phyloP scores from a whole-genome alignment of 1,140 invertebrate genomes.

The Amphibalanus amphitrite region DNA sequence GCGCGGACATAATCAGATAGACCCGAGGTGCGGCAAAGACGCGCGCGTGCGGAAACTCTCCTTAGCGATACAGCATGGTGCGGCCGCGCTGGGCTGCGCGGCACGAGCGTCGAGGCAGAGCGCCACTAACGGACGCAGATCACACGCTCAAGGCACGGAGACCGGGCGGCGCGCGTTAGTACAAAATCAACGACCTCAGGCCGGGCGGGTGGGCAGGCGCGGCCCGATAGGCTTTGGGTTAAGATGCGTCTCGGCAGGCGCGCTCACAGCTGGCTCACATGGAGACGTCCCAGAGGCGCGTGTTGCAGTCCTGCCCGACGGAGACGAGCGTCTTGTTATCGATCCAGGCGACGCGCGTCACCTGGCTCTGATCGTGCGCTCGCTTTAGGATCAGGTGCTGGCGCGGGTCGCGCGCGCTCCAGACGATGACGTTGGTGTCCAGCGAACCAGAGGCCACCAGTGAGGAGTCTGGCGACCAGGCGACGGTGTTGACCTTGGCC shows the following conservation, averaged over 20 bases:
- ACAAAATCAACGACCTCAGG: too few species aligned
- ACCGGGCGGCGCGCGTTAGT: too few species aligned
- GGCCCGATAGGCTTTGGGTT: too few species aligned
- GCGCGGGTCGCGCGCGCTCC: conserved; percentile 61
- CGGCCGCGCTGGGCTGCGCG: too few species aligned
- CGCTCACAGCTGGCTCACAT: conserved; percentile 7
- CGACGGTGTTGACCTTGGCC: conserved; percentile 78
- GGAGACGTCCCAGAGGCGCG: conserved; percentile 58
- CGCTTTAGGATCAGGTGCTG: conserved; percentile 84
- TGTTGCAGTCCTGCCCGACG: conserved; percentile 82
- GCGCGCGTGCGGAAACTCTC: too few species aligned
- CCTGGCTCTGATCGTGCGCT: conserved; percentile 88
- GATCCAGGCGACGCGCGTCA: conserved; percentile 73
- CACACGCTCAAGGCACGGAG: too few species aligned
- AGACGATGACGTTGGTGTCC: conserved; percentile 85
- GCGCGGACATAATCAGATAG: too few species aligned
- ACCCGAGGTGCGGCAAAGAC: too few species aligned
- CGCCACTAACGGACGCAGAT: too few species aligned
- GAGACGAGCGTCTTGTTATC: conserved; percentile 75
- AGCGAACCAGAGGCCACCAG: conserved; percentile 79
- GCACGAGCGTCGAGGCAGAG: too few species aligned
- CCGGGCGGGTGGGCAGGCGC: too few species aligned
- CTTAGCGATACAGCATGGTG: too few species aligned
- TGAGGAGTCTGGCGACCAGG: conserved; percentile 72
- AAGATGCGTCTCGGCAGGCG: neutral